Base-by-base conservation (phyloP, 2,797 vertebrate species). In the Spheniscus humboldti region DNA sequence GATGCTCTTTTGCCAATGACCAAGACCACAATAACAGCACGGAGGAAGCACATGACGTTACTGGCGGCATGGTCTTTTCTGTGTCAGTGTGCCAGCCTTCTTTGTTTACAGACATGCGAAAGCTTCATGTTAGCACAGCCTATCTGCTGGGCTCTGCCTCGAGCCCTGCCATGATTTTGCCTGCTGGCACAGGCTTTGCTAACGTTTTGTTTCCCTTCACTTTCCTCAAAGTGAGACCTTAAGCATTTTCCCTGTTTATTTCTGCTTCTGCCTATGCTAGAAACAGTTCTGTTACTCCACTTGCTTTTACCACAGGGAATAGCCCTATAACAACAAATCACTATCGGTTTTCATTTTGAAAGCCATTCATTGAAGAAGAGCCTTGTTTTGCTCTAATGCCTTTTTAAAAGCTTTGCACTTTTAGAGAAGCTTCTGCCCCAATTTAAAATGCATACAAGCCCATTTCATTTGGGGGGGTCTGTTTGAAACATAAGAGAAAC, bases 11-110 rank as follows among this genome's bases (percentile, higher is more conserved):
- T 80, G 41, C 14, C 55, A 47, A 0, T 8, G 35, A 56, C 31
- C 25, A 60, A 41, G 41, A 17, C 9, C 0, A 2, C 39, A 56
- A 3, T 3, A 50, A 13, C 28, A 76, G 12, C 50, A n/a, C 0
- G 0, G 39, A 66, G 30, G n/a, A 67, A 85, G 39, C n/a, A 64
- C 62, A 8, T 0, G 2, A 4, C 1, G 0, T 27, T 39, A 7
- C 23, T 23, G 5, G n/a, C 1, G 1, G 37, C 5, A 2, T 7
- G 6, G 28, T 30, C 35, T 31, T 72, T n/a, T 64, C 64, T 59
- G 14, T 2, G 0, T 8, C 23, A 9, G 4, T 5, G 18, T 15
- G 18, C 31, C 31, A 79, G 50, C 15, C 37, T n/a, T 43, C 14
- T 27, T 37, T 59, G 7, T 10, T 47, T 18, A 41, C 30, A 71